phyloP scores from a whole-genome alignment of 2,888 invertebrate species.

The Cataglyphis albicans region DNA sequence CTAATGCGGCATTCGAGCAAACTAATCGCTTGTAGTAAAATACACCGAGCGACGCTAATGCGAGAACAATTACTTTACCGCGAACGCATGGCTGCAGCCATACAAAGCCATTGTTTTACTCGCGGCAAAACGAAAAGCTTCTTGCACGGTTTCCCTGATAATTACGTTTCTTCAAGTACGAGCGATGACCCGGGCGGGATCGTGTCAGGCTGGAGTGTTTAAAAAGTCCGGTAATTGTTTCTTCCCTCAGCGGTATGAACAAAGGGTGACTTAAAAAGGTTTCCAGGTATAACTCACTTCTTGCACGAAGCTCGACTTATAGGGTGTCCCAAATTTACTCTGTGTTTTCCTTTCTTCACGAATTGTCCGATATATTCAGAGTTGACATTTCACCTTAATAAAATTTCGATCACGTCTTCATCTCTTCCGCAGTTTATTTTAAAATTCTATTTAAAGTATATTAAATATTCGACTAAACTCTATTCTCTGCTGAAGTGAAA shows the following conservation, averaged over 20 bases:
- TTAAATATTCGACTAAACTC: not conserved
- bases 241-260: slow-evolving; percentile 36
- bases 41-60: slow-evolving; percentile 42
- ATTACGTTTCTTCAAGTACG: slow-evolving; percentile 52
- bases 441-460: slow-evolving; percentile 6
- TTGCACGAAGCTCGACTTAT: slow-evolving; percentile 11
- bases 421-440: not conserved
- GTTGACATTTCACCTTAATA: not conserved
- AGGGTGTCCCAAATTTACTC: not conserved
- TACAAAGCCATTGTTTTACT: slow-evolving; percentile 52
- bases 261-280: slow-evolving; percentile 48
- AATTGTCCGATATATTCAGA: not conserved
- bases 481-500: not conserved
- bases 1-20: slow-evolving; percentile 36
- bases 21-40: slow-evolving; percentile 52
- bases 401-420: not conserved
- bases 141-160: slow-evolving; percentile 40
- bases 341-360: not conserved
- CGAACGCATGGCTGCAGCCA: slow-evolving; percentile 41
- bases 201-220: slow-evolving; percentile 45
- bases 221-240: slow-evolving; percentile 56
- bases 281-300: slow-evolving; percentile 33
- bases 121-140: slow-evolving; percentile 47
- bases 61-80: slow-evolving; percentile 51
- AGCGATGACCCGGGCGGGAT: slow-evolving; percentile 46